Evolutionary conservation across 2,113 vertebrate genomes (phyloP), one percentile per base, ranked within the genome.

Genomic region (Gnathonemus echidnorhynchus): DNA sequence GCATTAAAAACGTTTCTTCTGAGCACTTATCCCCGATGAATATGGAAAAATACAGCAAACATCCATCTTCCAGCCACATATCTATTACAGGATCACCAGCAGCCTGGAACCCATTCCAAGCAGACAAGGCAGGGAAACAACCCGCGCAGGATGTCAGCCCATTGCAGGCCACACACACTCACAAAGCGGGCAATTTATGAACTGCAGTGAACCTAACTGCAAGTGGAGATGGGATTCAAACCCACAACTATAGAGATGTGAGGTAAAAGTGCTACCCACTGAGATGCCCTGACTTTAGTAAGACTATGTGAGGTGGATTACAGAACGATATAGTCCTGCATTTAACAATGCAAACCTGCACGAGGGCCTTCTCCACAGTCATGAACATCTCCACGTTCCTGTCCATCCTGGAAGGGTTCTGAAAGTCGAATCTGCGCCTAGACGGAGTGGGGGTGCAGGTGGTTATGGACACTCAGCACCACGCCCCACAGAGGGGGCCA

Each of bases 301-400:
- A 70, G 10, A 31, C 27, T 70, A 11, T 3, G 27, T 13, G n/a
- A 31, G n/a, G 27, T 13, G 62, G 62, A 70, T 31, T 11, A 31
- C 27, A 31, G 62, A 27, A 31, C 10, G 3, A 13, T 31, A 70
- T 70, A 31, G 62, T 11, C 10, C 10, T 70, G 10, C 5, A 13
- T 31, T 70, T 31, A 70, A 70, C n/a, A n/a, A n/a, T n/a, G n/a
- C 87, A 45, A 11, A 97, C 98, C 98, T 99, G 98, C 90, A 99
- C 97, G 89, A 99, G 93, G 9, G 98, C 98, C 91, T 99, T 99
- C 94, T 99, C 98, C 19, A 99, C 99, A 90, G 97, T 99, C 95
- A 99, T 96, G 91, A 99, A 99, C 98, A 99, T 99, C 95, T 99
- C 98, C 92, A 99, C 98, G 0, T 99, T 99, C 3, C 98, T 97